Percentiles rank a stretch among this genome's conserved stretches.
phyloP scores from a whole-genome alignment of 2,113 vertebrate genomes.

The Myocastor coypus region DNA sequence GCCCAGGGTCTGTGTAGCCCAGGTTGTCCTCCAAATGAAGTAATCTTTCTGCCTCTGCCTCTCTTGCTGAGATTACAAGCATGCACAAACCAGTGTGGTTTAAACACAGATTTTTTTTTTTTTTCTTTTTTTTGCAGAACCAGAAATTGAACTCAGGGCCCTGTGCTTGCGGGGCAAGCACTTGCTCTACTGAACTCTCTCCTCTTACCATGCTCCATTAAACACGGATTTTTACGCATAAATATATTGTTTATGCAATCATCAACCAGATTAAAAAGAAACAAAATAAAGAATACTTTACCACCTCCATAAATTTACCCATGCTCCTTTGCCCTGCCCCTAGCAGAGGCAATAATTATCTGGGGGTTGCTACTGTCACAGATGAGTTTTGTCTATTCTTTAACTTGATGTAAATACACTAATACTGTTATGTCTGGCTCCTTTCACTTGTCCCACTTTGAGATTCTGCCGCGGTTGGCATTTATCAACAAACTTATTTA shows the following conservation, averaged over 20 bases:
- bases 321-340: background rate
- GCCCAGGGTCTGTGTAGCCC: background rate
- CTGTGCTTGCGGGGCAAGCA: too few relatives aligned
- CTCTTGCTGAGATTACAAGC: background rate
- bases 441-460: background rate
- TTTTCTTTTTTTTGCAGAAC: background rate
- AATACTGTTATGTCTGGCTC: background rate
- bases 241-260: background rate
- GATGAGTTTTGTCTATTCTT: background rate
- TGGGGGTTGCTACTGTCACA: background rate
- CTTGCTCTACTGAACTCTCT: too few relatives aligned
- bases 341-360: background rate
- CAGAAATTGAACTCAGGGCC: too few relatives aligned
- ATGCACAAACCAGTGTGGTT: background rate
- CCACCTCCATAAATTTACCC: background rate
- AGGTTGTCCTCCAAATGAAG: background rate
- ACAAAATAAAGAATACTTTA: background rate
- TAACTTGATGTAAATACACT: conserved; percentile 2
- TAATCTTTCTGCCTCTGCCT: background rate
- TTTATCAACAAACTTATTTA: conserved; percentile 17
- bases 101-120: background rate
- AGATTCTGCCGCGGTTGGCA: background rate
- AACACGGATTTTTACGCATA: background rate
- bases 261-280: background rate
- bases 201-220: background rate